Percentiles rank a stretch among this genome's conserved stretches.
Conservation (phyloP, 2,888 invertebrate species). For the Cataglyphis altisquamis region DNA sequence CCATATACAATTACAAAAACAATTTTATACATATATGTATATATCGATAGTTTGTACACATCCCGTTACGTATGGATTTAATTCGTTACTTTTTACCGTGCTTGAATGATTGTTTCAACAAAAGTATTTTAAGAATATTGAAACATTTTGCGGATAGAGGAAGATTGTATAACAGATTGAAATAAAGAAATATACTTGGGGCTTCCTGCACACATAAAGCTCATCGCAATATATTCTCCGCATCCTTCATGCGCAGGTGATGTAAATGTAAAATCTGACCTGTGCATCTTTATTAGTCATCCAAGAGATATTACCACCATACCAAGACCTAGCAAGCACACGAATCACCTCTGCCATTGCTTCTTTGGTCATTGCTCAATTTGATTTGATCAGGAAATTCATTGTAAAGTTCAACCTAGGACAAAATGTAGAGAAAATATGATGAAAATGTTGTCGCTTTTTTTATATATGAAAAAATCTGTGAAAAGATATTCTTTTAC, state of each 20-base stretch:
- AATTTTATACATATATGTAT: slow-evolving; percentile 32
- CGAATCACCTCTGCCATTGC: slow-evolving; percentile 91
- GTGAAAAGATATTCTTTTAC: neutral
- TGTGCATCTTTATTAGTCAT: slow-evolving; percentile 74
- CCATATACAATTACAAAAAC: slow-evolving; percentile 54
- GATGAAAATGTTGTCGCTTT: neutral
- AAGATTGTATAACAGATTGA: slow-evolving; percentile 50
- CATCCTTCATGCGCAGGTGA: slow-evolving; percentile 65
- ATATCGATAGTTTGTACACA: slow-evolving; percentile 44
- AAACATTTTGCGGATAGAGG: slow-evolving; percentile 28
- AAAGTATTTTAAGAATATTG: slow-evolving; percentile 44
- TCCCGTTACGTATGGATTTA: slow-evolving; percentile 53
- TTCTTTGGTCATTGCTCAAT: slow-evolving; percentile 92
- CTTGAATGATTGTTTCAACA: slow-evolving; percentile 44
- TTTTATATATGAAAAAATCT: neutral
- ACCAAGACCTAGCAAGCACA: slow-evolving; percentile 90
- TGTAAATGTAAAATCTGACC: slow-evolving; percentile 74
- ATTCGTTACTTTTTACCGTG: slow-evolving; percentile 34
- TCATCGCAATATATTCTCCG: slow-evolving; percentile 67
- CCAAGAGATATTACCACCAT: slow-evolving; percentile 60
- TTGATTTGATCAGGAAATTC: slow-evolving; percentile 99
- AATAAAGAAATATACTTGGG: slow-evolving; percentile 65
- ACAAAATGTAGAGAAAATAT: slow-evolving; percentile 21
- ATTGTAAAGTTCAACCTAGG: slow-evolving; percentile 95
- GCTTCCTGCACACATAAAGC: slow-evolving; percentile 69